Evolutionary conservation across 2,113 vertebrate species (phyloP).

Genomic region (Centrocercus urophasianus): DNA sequence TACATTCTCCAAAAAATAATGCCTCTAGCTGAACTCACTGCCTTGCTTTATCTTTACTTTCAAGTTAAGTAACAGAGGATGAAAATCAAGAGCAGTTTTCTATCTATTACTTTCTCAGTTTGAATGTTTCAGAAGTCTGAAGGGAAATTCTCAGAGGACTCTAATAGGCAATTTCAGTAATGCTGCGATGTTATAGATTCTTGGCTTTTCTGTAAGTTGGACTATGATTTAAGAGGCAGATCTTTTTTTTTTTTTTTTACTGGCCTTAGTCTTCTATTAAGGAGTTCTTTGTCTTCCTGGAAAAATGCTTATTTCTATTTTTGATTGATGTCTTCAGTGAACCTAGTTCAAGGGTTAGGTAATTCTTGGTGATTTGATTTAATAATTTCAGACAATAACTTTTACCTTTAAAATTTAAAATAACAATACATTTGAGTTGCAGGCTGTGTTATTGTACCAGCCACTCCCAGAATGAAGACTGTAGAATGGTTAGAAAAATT

Average conservation of each 20-base stretch:
- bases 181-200: slow-evolving; percentile 15
- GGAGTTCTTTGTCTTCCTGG: slow-evolving; percentile 48
- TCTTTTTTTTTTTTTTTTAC: background rate
- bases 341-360: slow-evolving; percentile 37
- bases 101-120: background rate
- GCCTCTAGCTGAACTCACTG: background rate
- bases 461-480: background rate
- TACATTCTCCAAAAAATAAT: background rate
- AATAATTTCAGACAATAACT: slow-evolving; percentile 24
- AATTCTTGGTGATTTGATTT: slow-evolving; percentile 48
- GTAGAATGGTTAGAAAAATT: background rate
- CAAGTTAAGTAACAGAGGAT: slow-evolving; percentile 2
- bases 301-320: slow-evolving; percentile 38
- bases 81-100: slow-evolving; percentile 27
- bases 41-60: slow-evolving; percentile 17
- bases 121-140: background rate
- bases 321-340: slow-evolving; percentile 50
- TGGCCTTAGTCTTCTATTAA: slow-evolving; percentile 25
- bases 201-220: slow-evolving; percentile 32
- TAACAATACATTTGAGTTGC: background rate
- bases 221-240: slow-evolving; percentile 50
- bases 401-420: slow-evolving; percentile 8
- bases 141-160: slow-evolving; percentile 28
- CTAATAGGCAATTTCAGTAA: slow-evolving; percentile 55
- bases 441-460: background rate